A percentile compares a stretch with the other conserved stretches of the same genome.
Evolutionary conservation across 2,888 invertebrate species (phyloP).

Genomic region (Anarsia innoxiella): DNA sequence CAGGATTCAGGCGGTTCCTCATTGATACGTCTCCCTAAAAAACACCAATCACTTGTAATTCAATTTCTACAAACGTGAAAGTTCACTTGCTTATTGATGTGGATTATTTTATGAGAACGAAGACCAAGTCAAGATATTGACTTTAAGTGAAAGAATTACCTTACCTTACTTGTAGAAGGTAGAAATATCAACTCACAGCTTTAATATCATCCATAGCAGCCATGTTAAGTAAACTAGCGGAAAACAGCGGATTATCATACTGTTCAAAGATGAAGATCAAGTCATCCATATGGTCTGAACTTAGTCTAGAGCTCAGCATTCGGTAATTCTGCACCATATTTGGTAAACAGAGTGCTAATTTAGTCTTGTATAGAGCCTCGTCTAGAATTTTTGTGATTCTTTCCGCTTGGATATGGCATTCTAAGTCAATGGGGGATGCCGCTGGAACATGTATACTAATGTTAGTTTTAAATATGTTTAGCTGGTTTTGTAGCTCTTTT

Average conservation of each 20-base stretch:
- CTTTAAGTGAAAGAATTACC: too few species aligned
- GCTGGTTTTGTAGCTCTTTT: too few species aligned
- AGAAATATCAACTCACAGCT: constrained; percentile 37
- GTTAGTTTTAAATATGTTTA: too few species aligned
- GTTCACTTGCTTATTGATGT: neutral
- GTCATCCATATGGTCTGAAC: constrained; percentile 52
- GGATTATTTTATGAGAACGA: too few species aligned
- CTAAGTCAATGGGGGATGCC: constrained; percentile 63
- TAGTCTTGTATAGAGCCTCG: constrained; percentile 63
- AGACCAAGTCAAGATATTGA: too few species aligned
- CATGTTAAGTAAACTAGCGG: constrained; percentile 49
- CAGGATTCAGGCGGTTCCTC: constrained; percentile 58
- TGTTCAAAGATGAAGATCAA: constrained; percentile 60
- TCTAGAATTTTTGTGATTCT: constrained; percentile 70
- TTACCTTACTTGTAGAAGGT: too few species aligned
- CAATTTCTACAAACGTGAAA: too few species aligned
- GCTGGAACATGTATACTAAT: too few species aligned
- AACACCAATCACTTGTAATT: too few species aligned
- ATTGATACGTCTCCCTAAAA: constrained; percentile 52
- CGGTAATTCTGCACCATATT: constrained; percentile 51
- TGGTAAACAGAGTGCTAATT: constrained; percentile 54
- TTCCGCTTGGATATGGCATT: constrained; percentile 69
- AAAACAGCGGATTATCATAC: constrained; percentile 56
- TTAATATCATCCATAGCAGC: constrained; percentile 57
- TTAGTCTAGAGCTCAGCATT: constrained; percentile 38